phyloP scores from a whole-genome alignment of 2,888 invertebrate genomes.

The Hetaerina titia region DNA sequence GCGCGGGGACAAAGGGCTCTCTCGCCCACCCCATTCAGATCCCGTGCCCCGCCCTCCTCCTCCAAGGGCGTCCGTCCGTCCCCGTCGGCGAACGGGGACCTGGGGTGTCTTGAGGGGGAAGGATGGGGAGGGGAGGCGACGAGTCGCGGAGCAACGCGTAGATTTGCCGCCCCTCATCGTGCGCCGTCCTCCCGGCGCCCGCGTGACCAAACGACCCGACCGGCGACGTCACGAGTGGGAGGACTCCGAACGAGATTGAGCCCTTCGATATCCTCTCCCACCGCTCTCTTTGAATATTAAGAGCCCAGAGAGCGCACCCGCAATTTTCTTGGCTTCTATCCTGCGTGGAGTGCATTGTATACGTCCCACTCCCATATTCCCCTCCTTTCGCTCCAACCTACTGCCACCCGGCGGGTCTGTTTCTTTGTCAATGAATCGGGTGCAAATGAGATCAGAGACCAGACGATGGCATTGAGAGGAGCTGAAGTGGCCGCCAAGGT shows the following conservation, averaged over 20 bases:
- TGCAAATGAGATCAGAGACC: neutral
- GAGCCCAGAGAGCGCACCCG: neutral
- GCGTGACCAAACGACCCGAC: conserved; percentile 36
- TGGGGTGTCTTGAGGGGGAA: neutral
- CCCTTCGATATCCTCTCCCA: neutral
- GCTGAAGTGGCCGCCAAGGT: neutral
- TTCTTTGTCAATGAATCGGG: conserved; percentile 3
- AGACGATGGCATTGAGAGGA: neutral
- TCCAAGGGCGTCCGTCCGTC: neutral
- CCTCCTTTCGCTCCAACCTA: neutral
- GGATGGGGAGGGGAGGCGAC: neutral
- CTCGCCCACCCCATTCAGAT: too few species aligned
- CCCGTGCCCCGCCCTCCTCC: neutral
- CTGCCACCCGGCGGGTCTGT: neutral
- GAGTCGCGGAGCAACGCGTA: neutral
- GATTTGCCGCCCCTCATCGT: conserved; percentile 38
- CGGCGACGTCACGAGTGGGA: neutral
- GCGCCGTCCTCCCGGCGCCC: conserved; percentile 32
- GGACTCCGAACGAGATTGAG: neutral
- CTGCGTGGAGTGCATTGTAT: neutral
- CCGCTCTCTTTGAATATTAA: neutral
- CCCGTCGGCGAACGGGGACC: neutral
- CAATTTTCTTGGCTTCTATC: neutral
- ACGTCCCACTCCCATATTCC: neutral
- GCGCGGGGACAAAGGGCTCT: neutral